Evolutionary conservation across 2,113 vertebrate genomes (phyloP).

Genomic region (Octodon degus): DNA sequence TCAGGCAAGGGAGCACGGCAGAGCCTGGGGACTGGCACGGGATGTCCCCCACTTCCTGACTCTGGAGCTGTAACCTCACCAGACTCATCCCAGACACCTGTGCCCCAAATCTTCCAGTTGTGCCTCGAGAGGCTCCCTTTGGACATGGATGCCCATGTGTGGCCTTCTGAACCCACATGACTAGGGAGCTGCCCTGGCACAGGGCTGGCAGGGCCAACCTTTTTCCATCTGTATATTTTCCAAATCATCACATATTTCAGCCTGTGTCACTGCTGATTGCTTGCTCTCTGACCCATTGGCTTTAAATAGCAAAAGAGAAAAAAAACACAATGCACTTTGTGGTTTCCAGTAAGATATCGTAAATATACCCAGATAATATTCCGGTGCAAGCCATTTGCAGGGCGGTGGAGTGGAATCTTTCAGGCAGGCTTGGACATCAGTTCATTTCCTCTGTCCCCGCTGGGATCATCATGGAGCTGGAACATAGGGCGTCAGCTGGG

Average conservation of each 20-base stretch:
- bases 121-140: conserved; percentile 60
- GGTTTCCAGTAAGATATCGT: conserved; percentile 88
- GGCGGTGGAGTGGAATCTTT: conserved; percentile 74
- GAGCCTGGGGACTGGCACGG: background rate
- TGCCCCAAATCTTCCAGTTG: background rate
- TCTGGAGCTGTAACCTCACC: background rate
- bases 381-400: conserved; percentile 80
- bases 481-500: conserved; percentile 17
- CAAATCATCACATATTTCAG: conserved; percentile 84
- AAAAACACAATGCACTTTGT: conserved; percentile 84
- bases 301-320: conserved; percentile 87
- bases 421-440: conserved; percentile 70
- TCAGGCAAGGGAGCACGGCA: background rate
- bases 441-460: conserved; percentile 72
- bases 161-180: conserved; percentile 76
- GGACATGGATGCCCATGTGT: conserved; percentile 22
- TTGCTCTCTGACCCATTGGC: conserved; percentile 85
- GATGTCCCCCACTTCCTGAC: background rate
- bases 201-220: conserved; percentile 80
- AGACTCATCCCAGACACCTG: background rate
- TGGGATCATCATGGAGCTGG: conserved; percentile 40
- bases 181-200: conserved; percentile 65
- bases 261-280: conserved; percentile 84
- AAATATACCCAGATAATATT: conserved; percentile 86
- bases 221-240: conserved; percentile 88